Percentiles rank a stretch among this genome's conserved stretches.
Evolutionary conservation across 2,797 vertebrate species (phyloP).

Genomic region (Moxostoma hubbsi): DNA sequence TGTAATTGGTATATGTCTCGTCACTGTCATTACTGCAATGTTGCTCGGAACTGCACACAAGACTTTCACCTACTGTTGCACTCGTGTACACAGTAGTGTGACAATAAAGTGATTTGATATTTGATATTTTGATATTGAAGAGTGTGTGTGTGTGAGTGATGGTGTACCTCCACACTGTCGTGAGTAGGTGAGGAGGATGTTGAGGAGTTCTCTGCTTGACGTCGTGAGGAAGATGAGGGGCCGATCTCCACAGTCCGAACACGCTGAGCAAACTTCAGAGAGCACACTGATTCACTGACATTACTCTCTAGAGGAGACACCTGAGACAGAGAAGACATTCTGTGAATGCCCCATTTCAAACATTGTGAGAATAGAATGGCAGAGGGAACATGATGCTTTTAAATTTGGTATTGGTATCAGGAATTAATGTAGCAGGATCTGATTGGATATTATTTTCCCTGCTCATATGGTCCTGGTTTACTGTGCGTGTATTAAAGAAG

Average conservation of each 20-base stretch:
- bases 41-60: no score
- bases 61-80: no score
- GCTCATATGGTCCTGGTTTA: no score
- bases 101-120: no score
- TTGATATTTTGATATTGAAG: no score
- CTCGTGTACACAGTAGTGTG: no score
- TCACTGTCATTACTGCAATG: no score
- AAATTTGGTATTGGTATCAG: background rate
- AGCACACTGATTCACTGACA: conserved; percentile 91
- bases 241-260: conserved; percentile 92
- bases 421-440: background rate
- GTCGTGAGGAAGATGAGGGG: conserved; percentile 72
- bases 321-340: conserved; percentile 67
- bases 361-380: background rate
- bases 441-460: background rate
- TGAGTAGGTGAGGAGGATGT: conserved; percentile 85
- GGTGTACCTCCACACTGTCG: conserved; percentile 87
- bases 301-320: conserved; percentile 89
- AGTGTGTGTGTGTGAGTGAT: background rate
- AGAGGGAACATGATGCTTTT: background rate
- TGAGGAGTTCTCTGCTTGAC: conserved; percentile 83
- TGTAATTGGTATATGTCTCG: no score
- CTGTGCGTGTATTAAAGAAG: background rate
- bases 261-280: conserved; percentile 95
- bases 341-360: background rate